phyloP scores from a whole-genome alignment of 2,113 vertebrate genomes.

The Saguinus imperator region DNA sequence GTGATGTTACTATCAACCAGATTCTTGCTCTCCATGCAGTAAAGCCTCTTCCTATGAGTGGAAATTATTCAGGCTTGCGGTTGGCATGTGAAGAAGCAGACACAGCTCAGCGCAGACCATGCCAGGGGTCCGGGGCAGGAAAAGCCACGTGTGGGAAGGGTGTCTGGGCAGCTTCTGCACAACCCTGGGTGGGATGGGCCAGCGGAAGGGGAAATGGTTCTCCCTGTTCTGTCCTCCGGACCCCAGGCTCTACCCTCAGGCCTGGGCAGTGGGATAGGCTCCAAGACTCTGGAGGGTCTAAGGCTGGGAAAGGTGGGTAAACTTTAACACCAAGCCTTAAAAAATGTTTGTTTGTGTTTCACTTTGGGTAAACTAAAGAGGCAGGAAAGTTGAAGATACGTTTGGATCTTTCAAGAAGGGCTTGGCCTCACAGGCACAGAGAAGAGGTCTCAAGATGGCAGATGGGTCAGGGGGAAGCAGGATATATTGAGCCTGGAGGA shows the following conservation, averaged over 20 bases:
- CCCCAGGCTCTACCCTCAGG: neutral
- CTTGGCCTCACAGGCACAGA: neutral
- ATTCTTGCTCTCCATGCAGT: neutral
- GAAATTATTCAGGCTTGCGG: neutral
- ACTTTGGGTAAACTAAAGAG: neutral
- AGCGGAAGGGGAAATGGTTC: neutral
- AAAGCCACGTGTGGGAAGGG: neutral
- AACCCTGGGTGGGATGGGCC: neutral
- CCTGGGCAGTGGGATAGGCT: too few relatives aligned
- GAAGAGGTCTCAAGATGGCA: neutral
- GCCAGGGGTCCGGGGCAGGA: neutral
- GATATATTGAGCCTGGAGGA: neutral
- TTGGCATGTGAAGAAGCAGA: neutral
- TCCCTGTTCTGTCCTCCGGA: neutral
- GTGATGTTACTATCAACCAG: neutral
- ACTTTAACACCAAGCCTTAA: neutral
- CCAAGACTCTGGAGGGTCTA: neutral
- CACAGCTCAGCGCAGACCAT: neutral
- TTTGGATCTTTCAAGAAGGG: neutral
- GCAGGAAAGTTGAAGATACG: neutral
- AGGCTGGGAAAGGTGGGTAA: neutral
- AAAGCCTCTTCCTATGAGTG: neutral
- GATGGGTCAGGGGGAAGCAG: neutral
- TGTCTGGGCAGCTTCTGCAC: neutral
- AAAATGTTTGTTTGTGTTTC: neutral